Percentiles rank a stretch among this genome's conserved stretches.
phyloP scores from a whole-genome alignment of 2,797 vertebrate genomes.

The Catamblyrhynchus diadema region DNA sequence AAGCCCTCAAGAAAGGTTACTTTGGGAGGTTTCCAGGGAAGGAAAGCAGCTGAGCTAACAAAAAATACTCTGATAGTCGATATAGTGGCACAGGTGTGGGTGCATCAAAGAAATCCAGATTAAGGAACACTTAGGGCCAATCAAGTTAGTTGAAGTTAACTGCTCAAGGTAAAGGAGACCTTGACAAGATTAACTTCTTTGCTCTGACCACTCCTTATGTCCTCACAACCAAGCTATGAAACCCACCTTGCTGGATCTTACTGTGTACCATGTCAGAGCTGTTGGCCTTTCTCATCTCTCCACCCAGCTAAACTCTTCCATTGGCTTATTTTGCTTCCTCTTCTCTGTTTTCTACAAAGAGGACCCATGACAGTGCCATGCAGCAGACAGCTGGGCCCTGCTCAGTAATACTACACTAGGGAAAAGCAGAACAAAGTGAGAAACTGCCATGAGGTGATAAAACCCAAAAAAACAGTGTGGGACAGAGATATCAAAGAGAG shows the following conservation, averaged over 20 bases:
- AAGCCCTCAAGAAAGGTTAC: background rate
- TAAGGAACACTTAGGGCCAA: background rate
- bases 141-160: background rate
- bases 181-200: background rate
- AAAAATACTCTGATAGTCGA: background rate
- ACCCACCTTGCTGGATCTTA: background rate
- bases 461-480: background rate
- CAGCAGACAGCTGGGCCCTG: background rate
- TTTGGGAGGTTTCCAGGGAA: background rate
- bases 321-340: background rate
- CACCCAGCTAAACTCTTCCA: background rate
- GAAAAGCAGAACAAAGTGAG: background rate
- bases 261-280: rapidly evolving
- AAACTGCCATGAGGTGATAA: background rate
- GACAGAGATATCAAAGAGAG: background rate
- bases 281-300: background rate
- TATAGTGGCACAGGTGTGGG: background rate
- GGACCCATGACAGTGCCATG: rapidly evolving
- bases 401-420: background rate
- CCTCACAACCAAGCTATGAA: background rate
- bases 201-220: background rate
- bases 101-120: background rate
- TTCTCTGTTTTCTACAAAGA: background rate
- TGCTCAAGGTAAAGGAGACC: background rate
- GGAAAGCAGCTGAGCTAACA: background rate